Evolutionary conservation across 1,140 invertebrate genomes (phyloP).

Genomic region (Diorhabda sublineata): DNA sequence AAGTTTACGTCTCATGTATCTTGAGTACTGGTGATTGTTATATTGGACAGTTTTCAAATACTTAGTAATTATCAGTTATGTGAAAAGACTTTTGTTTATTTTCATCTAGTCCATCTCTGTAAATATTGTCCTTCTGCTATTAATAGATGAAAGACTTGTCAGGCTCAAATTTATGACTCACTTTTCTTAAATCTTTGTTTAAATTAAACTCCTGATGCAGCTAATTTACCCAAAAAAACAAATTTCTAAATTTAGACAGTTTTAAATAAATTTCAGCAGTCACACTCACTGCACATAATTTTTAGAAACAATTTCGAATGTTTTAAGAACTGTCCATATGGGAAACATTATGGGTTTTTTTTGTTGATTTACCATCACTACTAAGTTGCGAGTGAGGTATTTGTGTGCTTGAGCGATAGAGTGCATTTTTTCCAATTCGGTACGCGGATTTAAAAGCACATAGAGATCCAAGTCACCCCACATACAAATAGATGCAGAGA

Average conservation of each 20-base stretch:
- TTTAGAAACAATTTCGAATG: not conserved
- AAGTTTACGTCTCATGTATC: too few relatives aligned
- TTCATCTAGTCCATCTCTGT: too few relatives aligned
- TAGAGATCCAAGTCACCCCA: not conserved
- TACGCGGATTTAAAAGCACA: slow-evolving; percentile 4
- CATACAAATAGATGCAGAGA: not conserved
- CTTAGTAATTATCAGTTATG: too few relatives aligned
- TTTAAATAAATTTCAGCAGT: not conserved
- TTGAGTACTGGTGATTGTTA: too few relatives aligned
- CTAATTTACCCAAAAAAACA: not conserved
- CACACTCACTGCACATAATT: not conserved
- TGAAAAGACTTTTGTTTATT: too few relatives aligned
- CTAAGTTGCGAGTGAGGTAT: slow-evolving; percentile 15
- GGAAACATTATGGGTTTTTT: not conserved
- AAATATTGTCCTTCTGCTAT: not conserved
- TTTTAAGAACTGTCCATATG: not conserved
- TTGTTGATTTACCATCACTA: slow-evolving; percentile 15
- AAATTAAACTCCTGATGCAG: not conserved
- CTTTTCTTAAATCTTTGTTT: slow-evolving; percentile 1
- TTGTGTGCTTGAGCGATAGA: slow-evolving; percentile 16
- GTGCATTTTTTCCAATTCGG: slow-evolving; percentile 9
- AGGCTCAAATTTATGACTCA: not conserved
- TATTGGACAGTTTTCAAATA: too few relatives aligned
- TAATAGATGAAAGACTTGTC: not conserved
- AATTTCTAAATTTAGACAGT: not conserved